Base-by-base conservation (phyloP, 1,140 invertebrate genomes). In the Bacillus rossius region DNA sequence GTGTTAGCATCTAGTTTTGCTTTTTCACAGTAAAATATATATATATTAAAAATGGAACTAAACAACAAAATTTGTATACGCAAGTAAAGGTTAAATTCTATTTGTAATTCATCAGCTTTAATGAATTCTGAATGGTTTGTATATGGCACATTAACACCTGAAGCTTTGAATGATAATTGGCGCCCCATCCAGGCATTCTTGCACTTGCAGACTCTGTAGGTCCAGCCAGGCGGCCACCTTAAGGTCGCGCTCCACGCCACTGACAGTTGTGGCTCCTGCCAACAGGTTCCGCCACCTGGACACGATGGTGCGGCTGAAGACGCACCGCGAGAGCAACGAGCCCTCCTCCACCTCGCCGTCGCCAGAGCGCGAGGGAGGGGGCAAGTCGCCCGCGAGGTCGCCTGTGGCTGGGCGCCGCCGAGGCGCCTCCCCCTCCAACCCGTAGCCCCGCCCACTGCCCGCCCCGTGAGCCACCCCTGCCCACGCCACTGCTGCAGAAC, bases 241-340 rank as follows among this genome's bases (percentile, higher is more conserved):
- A 34, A 34, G 10, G 29, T 10, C 10, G 29, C 10, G 10, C 29
- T 34, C 5, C 29, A 34, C 4, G 29, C 29, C 10, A 10, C 29
- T 34, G 29, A 34, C 10, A 34, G 29, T 34, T 34, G 29, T 34
- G 29, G 10, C 61, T 37, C 50, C 60, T 59, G 34, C 40, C 64
- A 60, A 1, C 64, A 91, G 88, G 67, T 91, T 91, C 68, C 84
- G 88, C 34, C 88, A 91, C 69, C 73, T 90, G 69, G 88, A 91
- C 65, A 88, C 88, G 3, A 88, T 84, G 79, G 87, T 87, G 38
- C 81, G 81, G 1, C 72, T 83, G 66, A 87, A 86, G 65, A 77
- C 81, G 17, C n/a, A 75, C 77, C 2, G 76, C 74, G 55, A 68
- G 72, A 54, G 71, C 55, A 19, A 13, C 20, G 23, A 40, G 3